These are phyloP conservation scores for Diorhabda elongata DNA, from an alignment of 1,140 invertebrate species.

Conservation along the genomic window DNA sequence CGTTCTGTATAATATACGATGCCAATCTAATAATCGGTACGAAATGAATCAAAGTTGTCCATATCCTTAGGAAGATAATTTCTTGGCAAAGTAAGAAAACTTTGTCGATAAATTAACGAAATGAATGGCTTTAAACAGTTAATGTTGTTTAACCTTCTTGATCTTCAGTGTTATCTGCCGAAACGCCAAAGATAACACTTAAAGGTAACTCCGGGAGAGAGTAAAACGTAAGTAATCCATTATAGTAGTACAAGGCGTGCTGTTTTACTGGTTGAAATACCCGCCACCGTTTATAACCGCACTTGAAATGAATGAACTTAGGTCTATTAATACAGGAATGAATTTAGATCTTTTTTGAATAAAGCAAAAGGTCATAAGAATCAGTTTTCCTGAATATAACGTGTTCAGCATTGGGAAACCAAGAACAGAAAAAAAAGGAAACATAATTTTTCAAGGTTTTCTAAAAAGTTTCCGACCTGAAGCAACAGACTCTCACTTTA, in stretches of 20 bases:
- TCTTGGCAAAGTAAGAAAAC: constrained; percentile 7
- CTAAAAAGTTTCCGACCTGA: no score
- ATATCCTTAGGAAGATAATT: background rate
- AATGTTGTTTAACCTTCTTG: constrained; percentile 48
- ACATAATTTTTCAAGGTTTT: no score
- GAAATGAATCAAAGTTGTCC: constrained; percentile 1
- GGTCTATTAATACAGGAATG: background rate
- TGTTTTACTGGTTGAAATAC: constrained; percentile 15
- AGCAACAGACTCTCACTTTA: no score
- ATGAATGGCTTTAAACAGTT: constrained; percentile 47
- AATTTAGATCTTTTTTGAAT: background rate
- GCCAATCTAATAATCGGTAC: no score
- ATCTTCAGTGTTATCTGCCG: constrained; percentile 42
- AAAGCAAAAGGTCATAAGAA: background rate
- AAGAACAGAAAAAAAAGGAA: no score
- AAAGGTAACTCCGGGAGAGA: constrained; percentile 41
- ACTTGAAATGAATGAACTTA: constrained; percentile 26
- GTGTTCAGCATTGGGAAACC: no score
- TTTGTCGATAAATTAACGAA: constrained; percentile 18
- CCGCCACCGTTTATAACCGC: constrained; percentile 27
- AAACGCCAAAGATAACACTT: constrained; percentile 43
- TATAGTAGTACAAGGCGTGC: constrained; percentile 38
- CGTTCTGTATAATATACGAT: no score
- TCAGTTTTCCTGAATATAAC: no score
- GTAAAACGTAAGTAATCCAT: constrained; percentile 46